Evolutionary conservation across 2,113 vertebrate species (phyloP).

Genomic region (Pseudonaja textilis): DNA sequence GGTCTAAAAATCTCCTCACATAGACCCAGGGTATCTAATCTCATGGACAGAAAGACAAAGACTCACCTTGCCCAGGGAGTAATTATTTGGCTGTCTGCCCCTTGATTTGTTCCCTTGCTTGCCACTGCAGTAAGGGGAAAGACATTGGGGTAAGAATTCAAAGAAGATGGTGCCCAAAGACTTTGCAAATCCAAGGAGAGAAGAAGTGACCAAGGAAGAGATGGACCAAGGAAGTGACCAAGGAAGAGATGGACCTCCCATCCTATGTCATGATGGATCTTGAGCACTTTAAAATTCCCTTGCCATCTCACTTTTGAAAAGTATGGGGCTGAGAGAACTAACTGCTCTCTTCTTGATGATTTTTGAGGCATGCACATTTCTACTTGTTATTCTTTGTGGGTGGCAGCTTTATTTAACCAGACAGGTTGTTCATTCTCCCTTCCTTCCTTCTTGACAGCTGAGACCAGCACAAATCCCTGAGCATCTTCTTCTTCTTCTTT

Average conservation of each 20-base stretch:
- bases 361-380: slow-evolving; percentile 39
- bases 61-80: not conserved
- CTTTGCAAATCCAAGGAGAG: not conserved
- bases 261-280: not conserved
- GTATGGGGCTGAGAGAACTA: slow-evolving; percentile 34
- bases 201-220: not conserved
- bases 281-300: not conserved
- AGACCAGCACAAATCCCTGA: slow-evolving; percentile 19
- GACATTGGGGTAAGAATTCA: not conserved
- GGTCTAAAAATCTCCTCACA: not conserved
- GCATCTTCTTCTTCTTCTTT: not conserved
- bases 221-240: not conserved
- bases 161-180: not conserved
- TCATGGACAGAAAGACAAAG: not conserved
- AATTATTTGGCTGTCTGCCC: not conserved
- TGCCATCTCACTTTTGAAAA: slow-evolving; percentile 38
- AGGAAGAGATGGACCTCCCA: not conserved
- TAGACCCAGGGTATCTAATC: not conserved
- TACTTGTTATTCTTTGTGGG: slow-evolving; percentile 44
- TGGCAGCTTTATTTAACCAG: slow-evolving; percentile 25
- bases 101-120: slow-evolving; percentile 7
- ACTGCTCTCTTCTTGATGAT: slow-evolving; percentile 29
- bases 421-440: not conserved
- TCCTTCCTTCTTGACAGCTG: not conserved
- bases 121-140: not conserved